Evolutionary conservation across 1,140 invertebrate species (phyloP).

Genomic region (Platyura marginata): DNA sequence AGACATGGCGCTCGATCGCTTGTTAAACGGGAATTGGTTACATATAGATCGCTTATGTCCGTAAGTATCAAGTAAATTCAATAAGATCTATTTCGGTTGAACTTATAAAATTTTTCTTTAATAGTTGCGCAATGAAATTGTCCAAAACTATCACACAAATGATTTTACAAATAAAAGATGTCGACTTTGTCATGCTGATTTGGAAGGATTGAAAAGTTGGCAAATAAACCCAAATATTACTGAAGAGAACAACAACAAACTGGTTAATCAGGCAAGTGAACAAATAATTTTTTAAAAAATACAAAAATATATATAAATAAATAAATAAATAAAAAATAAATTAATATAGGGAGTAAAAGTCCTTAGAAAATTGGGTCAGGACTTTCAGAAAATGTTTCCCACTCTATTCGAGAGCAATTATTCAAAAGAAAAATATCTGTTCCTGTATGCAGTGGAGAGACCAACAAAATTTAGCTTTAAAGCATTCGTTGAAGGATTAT

Average conservation of each 20-base stretch:
- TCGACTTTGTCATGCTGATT: constrained; percentile 32
- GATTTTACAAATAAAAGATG: no score
- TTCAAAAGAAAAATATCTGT: constrained; percentile 25
- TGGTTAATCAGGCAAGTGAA: constrained; percentile 7
- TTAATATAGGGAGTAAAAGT: constrained; percentile 34
- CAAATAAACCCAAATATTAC: constrained; percentile 34
- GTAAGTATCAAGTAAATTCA: no score
- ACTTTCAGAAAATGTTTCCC: constrained; percentile 35
- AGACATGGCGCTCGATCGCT: no score
- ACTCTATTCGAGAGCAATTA: constrained; percentile 18
- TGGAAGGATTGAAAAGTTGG: constrained; percentile 36
- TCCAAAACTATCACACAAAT: no score
- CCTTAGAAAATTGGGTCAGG: constrained; percentile 34
- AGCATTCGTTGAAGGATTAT: constrained; percentile 37
- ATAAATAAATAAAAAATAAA: no score
- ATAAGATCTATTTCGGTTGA: no score
- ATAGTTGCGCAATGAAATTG: no score
- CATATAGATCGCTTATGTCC: no score
- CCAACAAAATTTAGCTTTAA: constrained; percentile 36
- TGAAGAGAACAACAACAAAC: not conserved
- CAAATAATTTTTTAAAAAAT: not conserved
- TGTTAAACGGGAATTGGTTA: no score
- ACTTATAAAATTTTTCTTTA: no score
- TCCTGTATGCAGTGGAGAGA: constrained; percentile 37
- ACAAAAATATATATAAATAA: not conserved